Conservation (phyloP, 2,888 invertebrate genomes). For the Cephus rjabovi region DNA sequence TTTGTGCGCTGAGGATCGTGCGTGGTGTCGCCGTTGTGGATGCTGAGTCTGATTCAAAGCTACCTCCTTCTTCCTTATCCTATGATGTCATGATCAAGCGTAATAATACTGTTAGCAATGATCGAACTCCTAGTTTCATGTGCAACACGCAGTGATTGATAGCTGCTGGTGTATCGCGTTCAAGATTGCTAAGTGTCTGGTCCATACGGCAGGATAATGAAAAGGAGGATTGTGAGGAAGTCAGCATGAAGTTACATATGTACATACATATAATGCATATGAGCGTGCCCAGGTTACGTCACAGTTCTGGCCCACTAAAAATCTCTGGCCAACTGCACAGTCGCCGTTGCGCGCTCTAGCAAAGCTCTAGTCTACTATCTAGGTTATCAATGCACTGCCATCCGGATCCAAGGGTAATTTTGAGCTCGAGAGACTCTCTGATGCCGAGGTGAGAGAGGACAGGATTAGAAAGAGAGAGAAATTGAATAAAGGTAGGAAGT, state of each 20-base stretch:
- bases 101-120: not conserved
- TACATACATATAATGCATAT: not conserved
- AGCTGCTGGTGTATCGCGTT: not conserved
- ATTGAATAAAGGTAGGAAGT: not conserved
- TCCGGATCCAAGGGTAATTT: not conserved
- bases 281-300: not conserved
- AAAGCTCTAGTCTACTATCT: not conserved
- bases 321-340: not conserved
- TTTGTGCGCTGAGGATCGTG: constrained; percentile 75
- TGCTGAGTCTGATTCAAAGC: constrained; percentile 82
- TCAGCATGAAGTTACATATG: not conserved
- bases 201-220: not conserved
- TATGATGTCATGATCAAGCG: constrained; percentile 27
- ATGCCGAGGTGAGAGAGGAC: not conserved
- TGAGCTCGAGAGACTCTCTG: not conserved
- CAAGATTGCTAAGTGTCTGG: not conserved
- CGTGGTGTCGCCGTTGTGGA: constrained; percentile 78
- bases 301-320: not conserved
- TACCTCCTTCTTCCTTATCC: constrained; percentile 72
- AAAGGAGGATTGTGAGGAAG: not conserved
- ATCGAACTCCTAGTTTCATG: not conserved
- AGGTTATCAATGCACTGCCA: not conserved
- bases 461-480: not conserved
- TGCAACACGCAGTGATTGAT: not conserved
- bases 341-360: not conserved